A percentile compares a stretch with the other conserved stretches of the same genome.
Evolutionary conservation across 1,140 invertebrate species (phyloP).

Genomic region (Berghia stephanieae): DNA sequence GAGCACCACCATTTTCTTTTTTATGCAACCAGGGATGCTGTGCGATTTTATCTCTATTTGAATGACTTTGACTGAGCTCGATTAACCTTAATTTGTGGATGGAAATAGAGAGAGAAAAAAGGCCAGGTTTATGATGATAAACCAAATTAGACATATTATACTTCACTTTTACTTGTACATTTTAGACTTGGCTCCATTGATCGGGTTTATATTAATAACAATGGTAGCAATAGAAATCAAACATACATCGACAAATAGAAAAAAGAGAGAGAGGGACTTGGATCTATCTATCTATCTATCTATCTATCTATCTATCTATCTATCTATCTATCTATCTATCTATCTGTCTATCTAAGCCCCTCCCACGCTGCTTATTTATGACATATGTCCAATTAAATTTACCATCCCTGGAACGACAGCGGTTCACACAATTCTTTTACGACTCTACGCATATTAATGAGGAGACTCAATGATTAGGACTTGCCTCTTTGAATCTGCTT

Average conservation of each 20-base stretch:
- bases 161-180: too few relatives aligned
- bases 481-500: too few relatives aligned
- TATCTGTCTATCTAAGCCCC: background rate
- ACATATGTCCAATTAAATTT: background rate
- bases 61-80: too few relatives aligned
- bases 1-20: too few relatives aligned
- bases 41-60: too few relatives aligned
- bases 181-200: too few relatives aligned
- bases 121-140: too few relatives aligned
- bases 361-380: background rate
- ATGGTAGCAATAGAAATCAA: background rate
- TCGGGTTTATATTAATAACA: too few relatives aligned
- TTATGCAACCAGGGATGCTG: too few relatives aligned
- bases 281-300: constrained; percentile 1
- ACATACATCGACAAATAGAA: background rate
- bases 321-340: constrained; percentile 7
- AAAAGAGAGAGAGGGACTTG: background rate
- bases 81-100: too few relatives aligned
- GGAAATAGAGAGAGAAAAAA: too few relatives aligned
- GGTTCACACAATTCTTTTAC: background rate
- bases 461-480: background rate
- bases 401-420: background rate
- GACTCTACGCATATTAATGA: background rate
- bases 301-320: constrained; percentile 1
- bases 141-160: too few relatives aligned